Evolutionary conservation across 2,113 vertebrate genomes (phyloP).

Genomic region (Paratilapia polleni): DNA sequence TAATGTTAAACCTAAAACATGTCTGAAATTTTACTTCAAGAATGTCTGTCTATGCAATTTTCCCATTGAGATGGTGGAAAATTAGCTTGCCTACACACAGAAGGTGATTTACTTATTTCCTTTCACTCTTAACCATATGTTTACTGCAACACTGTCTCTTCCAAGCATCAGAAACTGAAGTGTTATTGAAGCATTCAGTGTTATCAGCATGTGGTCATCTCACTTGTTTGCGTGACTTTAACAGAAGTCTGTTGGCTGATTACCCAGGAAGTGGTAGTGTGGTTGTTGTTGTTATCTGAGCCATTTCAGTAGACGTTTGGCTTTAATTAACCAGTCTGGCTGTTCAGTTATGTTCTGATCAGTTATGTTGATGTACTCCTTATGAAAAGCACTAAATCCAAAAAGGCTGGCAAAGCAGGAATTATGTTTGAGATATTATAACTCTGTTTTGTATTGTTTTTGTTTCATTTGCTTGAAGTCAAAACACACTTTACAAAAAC

Average conservation of each 20-base stretch:
- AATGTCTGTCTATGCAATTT: neutral
- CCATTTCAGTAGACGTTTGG: neutral
- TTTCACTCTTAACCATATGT: neutral
- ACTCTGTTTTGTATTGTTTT: neutral
- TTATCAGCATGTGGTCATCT: neutral
- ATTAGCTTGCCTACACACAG: neutral
- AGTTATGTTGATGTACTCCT: neutral
- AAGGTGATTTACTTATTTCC: neutral
- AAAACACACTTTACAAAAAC: no score
- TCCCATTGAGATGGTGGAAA: neutral
- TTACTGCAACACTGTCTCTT: neutral
- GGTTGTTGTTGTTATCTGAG: accelerated
- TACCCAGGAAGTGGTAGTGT: neutral
- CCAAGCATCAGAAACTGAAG: neutral
- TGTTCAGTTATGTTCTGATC: neutral
- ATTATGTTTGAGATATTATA: neutral
- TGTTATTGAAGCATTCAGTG: neutral
- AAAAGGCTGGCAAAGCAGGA: neutral
- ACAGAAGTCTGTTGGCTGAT: neutral
- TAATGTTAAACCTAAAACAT: neutral
- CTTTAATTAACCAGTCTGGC: neutral
- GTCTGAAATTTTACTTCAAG: neutral
- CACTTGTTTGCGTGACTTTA: neutral
- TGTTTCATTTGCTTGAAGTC: neutral
- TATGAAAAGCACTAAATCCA: neutral